Evolutionary conservation across 2,888 invertebrate species (phyloP), one percentile per base, ranked within the genome.

Genomic region (Tillus elongatus): DNA sequence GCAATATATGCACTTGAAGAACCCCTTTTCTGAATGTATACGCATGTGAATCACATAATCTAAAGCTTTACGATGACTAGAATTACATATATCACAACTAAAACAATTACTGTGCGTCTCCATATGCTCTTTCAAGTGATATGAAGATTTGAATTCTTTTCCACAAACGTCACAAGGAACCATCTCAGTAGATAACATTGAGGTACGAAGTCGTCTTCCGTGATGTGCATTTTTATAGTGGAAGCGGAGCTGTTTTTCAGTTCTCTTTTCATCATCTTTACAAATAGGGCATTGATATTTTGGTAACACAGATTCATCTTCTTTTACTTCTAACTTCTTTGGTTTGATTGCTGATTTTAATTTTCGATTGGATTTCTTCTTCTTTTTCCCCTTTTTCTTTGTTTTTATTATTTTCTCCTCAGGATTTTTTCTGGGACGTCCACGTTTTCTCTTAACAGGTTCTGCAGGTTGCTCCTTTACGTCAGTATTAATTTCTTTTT

Each of bases 61-160:
- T 3, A 61, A 36, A 6, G 62, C 51, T 36, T 62, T 61, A 42
- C 63, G 63, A 41, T 63, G 63, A 15, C 53, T 57, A 14, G 52
- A 53, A 30, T 59, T 54, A 44, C 66, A 66, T n/a, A 52, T 47
- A 15, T 60, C 60, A 41, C 66, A 66, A 39, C 55, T 57, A 42
- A 57, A 65, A 30, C 59, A 57, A 35, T 61, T 64, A 40, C 57
- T 60, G 44, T 65, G 65, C 2, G 56, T 63, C 41, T 61, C 62
- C 31, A 61, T 50, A 46, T 65, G 65, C 36, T 64, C 63, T 39
- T 56, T 59, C 15, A 63, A 47, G 15, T 55, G 54, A 33, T 53
- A 55, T 11, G 50, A 39, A 1, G 58, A 53, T 36, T 56, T 54
- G 40, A 63, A 60, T 36, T 53, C 50, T 42, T 63, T 64, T 2